Evolutionary conservation across 2,113 vertebrate species (phyloP).

Genomic region (Microtus montanus): DNA sequence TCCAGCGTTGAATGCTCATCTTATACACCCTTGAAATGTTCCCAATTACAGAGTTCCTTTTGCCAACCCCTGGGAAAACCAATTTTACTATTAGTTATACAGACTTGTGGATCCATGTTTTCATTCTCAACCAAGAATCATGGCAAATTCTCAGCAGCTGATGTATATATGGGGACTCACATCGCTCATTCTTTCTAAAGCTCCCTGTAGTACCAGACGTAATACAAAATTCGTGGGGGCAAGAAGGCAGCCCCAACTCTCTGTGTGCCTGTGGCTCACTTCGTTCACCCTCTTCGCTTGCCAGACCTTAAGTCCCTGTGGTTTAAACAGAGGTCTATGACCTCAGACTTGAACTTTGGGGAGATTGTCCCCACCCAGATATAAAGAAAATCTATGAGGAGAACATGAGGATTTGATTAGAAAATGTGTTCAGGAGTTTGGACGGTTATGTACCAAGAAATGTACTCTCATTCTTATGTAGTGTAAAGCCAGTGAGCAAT

Average conservation of each 20-base stretch:
- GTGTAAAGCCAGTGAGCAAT: slow-evolving; percentile 56
- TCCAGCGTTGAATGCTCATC: slow-evolving; percentile 65
- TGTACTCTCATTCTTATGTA: slow-evolving; percentile 60
- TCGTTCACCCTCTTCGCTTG: slow-evolving; percentile 37
- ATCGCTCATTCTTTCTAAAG: slow-evolving; percentile 56
- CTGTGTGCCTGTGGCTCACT: slow-evolving; percentile 49
- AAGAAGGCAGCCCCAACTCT: slow-evolving; percentile 52
- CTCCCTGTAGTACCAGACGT: slow-evolving; percentile 53
- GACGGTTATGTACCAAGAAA: slow-evolving; percentile 64
- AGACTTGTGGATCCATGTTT: slow-evolving; percentile 59
- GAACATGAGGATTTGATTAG: slow-evolving; percentile 79
- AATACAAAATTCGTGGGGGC: slow-evolving; percentile 35
- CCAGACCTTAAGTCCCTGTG: slow-evolving; percentile 50
- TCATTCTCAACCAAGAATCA: slow-evolving; percentile 61
- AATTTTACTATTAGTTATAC: slow-evolving; percentile 68
- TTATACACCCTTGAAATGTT: slow-evolving; percentile 59
- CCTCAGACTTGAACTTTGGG: slow-evolving; percentile 75
- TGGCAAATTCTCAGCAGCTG: slow-evolving; percentile 65
- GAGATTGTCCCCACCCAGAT: slow-evolving; percentile 74
- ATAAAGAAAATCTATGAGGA: slow-evolving; percentile 66
- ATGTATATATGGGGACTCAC: background rate
- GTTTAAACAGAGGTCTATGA: slow-evolving; percentile 71
- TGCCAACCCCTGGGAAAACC: slow-evolving; percentile 67
- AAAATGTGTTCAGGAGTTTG: slow-evolving; percentile 66
- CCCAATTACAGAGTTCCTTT: slow-evolving; percentile 67